phyloP scores from a whole-genome alignment of 2,888 invertebrate genomes.

The Drosophila tanythrix region DNA sequence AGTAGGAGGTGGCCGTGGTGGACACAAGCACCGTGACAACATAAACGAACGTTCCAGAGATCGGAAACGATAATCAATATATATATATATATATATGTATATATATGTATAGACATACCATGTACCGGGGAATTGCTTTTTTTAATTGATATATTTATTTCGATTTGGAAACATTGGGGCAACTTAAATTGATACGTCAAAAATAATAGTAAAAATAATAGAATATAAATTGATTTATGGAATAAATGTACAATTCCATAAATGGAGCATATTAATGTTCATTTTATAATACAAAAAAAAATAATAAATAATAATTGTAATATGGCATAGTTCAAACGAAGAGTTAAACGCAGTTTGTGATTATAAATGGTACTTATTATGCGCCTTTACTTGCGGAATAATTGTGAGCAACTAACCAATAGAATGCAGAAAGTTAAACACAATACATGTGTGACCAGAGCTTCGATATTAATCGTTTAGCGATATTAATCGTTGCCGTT shows the following conservation, averaged over 20 bases:
- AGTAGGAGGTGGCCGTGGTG: constrained; percentile 59
- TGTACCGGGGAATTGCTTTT: constrained; percentile 23
- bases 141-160: constrained; percentile 31
- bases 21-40: constrained; percentile 79
- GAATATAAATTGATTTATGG: constrained; percentile 30
- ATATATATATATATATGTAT: not conserved
- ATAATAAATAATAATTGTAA: not conserved
- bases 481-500: too few relatives aligned
- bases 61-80: constrained; percentile 79
- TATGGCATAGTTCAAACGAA: too few relatives aligned
- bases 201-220: constrained; percentile 26
- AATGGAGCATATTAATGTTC: not conserved
- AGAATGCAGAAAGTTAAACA: too few relatives aligned
- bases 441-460: too few relatives aligned
- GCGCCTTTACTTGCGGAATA: too few relatives aligned
- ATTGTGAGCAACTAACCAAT: too few relatives aligned
- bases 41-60: constrained; percentile 80
- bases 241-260: constrained; percentile 47
- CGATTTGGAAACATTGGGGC: constrained; percentile 16
- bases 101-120: not conserved
- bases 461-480: too few relatives aligned
- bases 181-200: constrained; percentile 22
- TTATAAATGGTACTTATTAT: too few relatives aligned
- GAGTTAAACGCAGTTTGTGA: too few relatives aligned
- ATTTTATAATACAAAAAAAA: not conserved